These are phyloP conservation scores for Aix galericulata DNA, from an alignment of 2,113 vertebrate genomes.

Conservation along the genomic window DNA sequence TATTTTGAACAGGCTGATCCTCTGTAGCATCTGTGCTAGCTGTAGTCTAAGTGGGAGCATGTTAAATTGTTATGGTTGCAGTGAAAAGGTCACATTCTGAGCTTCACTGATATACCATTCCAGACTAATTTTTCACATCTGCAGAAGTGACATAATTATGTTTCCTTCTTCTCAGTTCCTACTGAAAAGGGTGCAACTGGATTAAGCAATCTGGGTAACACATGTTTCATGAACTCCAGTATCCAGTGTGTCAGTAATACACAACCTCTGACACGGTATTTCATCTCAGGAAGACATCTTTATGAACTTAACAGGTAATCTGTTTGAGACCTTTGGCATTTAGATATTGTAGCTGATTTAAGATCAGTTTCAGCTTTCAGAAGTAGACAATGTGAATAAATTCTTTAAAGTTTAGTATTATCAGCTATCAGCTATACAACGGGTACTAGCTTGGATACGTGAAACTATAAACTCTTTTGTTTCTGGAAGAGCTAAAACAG, in stretches of 20 bases:
- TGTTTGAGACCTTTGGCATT: background rate
- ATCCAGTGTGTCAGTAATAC: constrained; percentile 99
- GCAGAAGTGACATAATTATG: background rate
- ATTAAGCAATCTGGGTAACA: constrained; percentile 97
- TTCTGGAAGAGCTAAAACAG: background rate
- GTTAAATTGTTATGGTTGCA: background rate
- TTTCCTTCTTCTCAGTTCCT: constrained; percentile 81
- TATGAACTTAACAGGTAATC: constrained; percentile 97
- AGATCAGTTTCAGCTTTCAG: background rate
- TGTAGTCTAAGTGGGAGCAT: background rate
- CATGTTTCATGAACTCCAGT: constrained; percentile 99
- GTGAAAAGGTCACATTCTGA: background rate
- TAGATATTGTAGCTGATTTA: background rate
- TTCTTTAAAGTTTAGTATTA: background rate
- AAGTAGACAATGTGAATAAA: background rate
- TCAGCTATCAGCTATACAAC: background rate
- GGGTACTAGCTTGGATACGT: background rate
- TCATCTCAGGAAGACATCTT: constrained; percentile 96
- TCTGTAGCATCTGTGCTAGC: background rate
- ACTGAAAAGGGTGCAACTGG: constrained; percentile 98
- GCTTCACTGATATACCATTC: background rate
- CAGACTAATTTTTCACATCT: background rate
- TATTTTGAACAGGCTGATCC: background rate
- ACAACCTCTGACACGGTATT: constrained; percentile 94
- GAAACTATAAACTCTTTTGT: background rate